Evolutionary conservation across 2,888 invertebrate species (phyloP).

Genomic region (Pardosa pseudoannulata): DNA sequence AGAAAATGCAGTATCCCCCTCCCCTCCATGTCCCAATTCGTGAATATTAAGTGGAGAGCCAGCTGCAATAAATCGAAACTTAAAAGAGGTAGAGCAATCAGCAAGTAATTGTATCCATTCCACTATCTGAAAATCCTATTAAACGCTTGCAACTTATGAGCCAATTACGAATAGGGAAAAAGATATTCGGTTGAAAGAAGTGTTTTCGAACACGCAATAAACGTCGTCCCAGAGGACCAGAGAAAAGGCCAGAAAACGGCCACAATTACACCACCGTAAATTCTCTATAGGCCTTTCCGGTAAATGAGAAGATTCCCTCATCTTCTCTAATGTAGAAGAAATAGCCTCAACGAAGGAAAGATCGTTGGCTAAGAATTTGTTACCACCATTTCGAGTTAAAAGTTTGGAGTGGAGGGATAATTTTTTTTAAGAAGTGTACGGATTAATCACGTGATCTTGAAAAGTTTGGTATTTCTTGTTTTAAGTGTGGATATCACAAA

Average conservation of each 20-base stretch:
- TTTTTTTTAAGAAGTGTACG: too few species aligned
- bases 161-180: slow-evolving; percentile 12
- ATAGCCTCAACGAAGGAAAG: not conserved
- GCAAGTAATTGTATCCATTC: not conserved
- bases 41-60: too few species aligned
- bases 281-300: slow-evolving; percentile 39
- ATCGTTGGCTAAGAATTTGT: not conserved
- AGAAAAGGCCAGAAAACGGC: slow-evolving; percentile 45
- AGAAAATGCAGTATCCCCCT: too few species aligned
- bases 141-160: not conserved
- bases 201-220: slow-evolving; percentile 10
- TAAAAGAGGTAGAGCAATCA: too few species aligned
- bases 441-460: too few species aligned
- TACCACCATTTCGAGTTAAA: too few species aligned
- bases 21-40: too few species aligned
- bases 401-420: too few species aligned
- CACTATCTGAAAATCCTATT: not conserved
- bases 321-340: slow-evolving; percentile 39
- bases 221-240: not conserved
- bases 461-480: too few species aligned
- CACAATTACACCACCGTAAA: slow-evolving; percentile 61
- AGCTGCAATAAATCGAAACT: too few species aligned
- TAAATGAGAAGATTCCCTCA: slow-evolving; percentile 53
- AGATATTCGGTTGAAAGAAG: slow-evolving; percentile 4
- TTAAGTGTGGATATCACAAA: too few species aligned